Evolutionary conservation across 2,888 invertebrate genomes (phyloP).

Genomic region (Formica aserva): DNA sequence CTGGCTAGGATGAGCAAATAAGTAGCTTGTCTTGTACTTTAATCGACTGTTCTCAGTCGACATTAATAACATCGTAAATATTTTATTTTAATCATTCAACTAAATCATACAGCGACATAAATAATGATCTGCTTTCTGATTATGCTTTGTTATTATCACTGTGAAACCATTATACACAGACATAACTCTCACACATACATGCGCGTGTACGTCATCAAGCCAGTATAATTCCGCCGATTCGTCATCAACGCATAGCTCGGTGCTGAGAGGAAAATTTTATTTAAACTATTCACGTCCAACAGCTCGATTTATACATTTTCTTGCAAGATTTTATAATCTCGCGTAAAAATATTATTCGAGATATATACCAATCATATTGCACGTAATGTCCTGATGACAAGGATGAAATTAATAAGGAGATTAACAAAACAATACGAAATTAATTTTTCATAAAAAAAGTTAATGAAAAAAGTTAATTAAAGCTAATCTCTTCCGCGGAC

Average conservation of each 20-base stretch:
- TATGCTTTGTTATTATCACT: slow-evolving; percentile 55
- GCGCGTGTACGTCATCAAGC: slow-evolving; percentile 15
- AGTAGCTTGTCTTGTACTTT: too few species aligned
- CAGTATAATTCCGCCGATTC: slow-evolving; percentile 63
- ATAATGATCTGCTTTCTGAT: slow-evolving; percentile 1
- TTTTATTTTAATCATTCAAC: background rate
- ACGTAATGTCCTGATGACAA: background rate
- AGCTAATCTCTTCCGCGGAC: background rate
- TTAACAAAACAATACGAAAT: background rate
- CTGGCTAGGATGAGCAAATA: background rate
- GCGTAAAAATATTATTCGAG: background rate
- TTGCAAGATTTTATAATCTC: background rate
- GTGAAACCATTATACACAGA: slow-evolving; percentile 60
- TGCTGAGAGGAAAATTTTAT: background rate
- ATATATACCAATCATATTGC: background rate
- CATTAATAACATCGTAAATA: slow-evolving; percentile 48
- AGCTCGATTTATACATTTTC: background rate
- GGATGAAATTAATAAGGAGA: background rate
- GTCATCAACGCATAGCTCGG: slow-evolving; percentile 55
- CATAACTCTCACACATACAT: slow-evolving; percentile 10
- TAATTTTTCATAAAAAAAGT: background rate
- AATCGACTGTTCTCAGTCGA: slow-evolving; percentile 16
- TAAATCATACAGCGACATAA: background rate
- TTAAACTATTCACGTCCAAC: background rate
- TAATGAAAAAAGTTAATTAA: background rate